Conservation (phyloP, 2,888 invertebrate genomes). For the Caenorhabditis becei region DNA sequence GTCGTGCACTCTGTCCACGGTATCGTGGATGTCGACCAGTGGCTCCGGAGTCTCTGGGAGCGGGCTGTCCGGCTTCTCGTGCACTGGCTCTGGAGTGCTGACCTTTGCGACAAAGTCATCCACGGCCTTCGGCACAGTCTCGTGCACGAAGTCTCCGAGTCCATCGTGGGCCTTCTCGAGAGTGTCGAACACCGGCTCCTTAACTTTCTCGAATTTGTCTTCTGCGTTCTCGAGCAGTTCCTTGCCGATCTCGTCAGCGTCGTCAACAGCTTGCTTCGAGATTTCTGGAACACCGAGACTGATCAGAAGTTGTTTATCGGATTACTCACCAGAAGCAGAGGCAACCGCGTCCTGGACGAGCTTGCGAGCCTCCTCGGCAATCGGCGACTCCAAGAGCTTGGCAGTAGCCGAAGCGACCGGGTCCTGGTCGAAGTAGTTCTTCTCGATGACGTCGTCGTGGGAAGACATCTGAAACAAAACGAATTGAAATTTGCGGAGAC, state of each 20-base stretch:
- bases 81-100: background rate
- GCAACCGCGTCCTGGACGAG: conserved; percentile 61
- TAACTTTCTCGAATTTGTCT: conserved; percentile 27
- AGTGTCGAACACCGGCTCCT: conserved; percentile 36
- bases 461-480: conserved; percentile 61
- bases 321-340: conserved; percentile 33
- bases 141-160: conserved; percentile 52
- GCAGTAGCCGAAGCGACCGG: conserved; percentile 26
- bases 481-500: conserved; percentile 7
- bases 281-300: conserved; percentile 4
- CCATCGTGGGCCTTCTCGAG: conserved; percentile 54
- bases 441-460: conserved; percentile 65
- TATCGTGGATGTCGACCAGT: conserved; percentile 35
- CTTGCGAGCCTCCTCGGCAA: conserved; percentile 57
- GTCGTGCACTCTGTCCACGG: conserved; percentile 57
- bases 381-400: conserved; percentile 59
- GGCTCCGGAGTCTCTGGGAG: conserved; percentile 34
- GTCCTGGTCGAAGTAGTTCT: conserved; percentile 51
- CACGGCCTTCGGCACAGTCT: conserved; percentile 46
- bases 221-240: conserved; percentile 39
- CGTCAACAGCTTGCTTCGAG: conserved; percentile 30
- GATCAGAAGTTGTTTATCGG: background rate
- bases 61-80: conserved; percentile 40
- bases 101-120: conserved; percentile 33
- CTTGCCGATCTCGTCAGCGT: conserved; percentile 45